phyloP scores from a whole-genome alignment of 2,113 vertebrate genomes.

The Cyprinodon tularosa region DNA sequence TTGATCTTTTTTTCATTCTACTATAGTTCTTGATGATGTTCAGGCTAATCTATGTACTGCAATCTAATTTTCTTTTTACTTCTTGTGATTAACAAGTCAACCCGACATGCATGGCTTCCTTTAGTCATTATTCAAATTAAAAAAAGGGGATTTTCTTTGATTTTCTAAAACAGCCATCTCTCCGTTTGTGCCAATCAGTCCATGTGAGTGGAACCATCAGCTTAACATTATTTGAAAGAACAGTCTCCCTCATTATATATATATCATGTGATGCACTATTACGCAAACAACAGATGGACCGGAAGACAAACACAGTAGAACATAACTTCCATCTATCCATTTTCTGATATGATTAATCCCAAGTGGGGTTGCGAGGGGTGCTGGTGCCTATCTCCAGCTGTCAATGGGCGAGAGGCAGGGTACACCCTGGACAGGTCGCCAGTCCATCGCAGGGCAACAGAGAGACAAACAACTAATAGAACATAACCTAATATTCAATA shows the following conservation, averaged over 20 bases:
- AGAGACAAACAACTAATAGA: no score
- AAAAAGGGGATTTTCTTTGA: no score
- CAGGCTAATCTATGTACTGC: background rate
- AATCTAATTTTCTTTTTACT: background rate
- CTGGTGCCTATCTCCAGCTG: background rate
- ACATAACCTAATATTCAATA: no score
- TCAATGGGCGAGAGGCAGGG: background rate
- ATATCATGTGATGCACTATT: conserved; percentile 12
- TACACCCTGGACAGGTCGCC: no score
- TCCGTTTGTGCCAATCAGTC: conserved; percentile 8
- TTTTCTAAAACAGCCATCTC: background rate
- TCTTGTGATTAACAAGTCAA: background rate
- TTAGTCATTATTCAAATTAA: background rate
- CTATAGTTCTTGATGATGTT: no score
- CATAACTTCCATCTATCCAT: no score
- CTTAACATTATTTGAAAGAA: conserved; percentile 17
- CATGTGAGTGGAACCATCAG: conserved; percentile 21
- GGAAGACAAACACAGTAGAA: background rate
- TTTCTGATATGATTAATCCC: no score
- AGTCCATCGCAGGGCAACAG: no score
- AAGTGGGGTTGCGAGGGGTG: no score
- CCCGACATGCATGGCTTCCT: background rate
- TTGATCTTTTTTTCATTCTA: no score
- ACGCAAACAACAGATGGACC: conserved; percentile 25
- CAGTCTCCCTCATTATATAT: conserved; percentile 37